Base-by-base conservation (phyloP, 2,888 invertebrate species). In the Trisateles emortualis region DNA sequence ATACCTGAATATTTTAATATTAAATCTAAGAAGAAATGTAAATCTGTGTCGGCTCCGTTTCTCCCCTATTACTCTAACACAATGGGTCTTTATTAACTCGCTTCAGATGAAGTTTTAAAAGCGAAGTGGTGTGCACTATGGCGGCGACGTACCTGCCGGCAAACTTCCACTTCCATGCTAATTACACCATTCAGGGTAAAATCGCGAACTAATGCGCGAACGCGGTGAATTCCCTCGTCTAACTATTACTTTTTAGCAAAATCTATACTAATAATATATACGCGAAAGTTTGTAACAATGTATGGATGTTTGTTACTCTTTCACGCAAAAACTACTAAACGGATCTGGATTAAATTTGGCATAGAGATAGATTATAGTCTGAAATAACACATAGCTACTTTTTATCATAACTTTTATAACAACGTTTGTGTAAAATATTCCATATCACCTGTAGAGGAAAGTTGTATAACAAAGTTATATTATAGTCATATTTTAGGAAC, bases 91-190 rank as follows among this genome's bases (percentile, higher is more conserved):
- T 54, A 68, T 64, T 47, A 64, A 47, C 48, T 53, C 51, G 42
- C 33, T 59, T 61, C 52, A 40, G 61, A 61, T 45, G 50, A 68
- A 62, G 52, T 68, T 68, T 67, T 64, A 52, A 64, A 56, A 59
- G 68, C 53, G 24, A 54, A 68, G 68, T 64, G 49, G 52, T 58
- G 39, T 29, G 44, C 48, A 43, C 29, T 36, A 55, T 41, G 58
- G 52, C 50, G 52, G 44, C 9, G 36, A 43, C 44, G 49, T 47
- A 45, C 51, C 49, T 56, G 22, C 30, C 47, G 39, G 39, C 26
- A 50, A 39, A 49, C 64, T 51, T 35, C 43, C 39, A 44, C 54
- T 64, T 55, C 16, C 13, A 43, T 49, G 43, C 41, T 60, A 68
- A 64, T 67, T 64, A 64, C 32, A 13, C n/a, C 39, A 35, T 11